These are phyloP conservation scores for Sesamia inferens DNA, from an alignment of 2,888 invertebrate genomes.

Conservation along the genomic window DNA sequence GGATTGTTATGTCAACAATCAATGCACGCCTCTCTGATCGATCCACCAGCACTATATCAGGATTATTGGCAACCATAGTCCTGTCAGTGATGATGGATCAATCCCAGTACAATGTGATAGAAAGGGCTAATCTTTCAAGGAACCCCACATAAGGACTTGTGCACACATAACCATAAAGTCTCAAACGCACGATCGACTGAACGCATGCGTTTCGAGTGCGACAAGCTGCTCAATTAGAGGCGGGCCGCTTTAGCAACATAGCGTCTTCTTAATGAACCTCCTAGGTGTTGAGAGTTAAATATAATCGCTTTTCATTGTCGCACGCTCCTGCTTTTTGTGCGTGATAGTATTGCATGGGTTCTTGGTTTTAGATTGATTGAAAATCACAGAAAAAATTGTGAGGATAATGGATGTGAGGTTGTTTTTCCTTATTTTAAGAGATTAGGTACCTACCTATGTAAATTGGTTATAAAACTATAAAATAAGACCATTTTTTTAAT, in stretches of 20 bases:
- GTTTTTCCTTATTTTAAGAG: no score
- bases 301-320: slow-evolving; percentile 68
- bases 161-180: slow-evolving; percentile 62
- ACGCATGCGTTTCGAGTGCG: slow-evolving; percentile 54
- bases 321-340: slow-evolving; percentile 53
- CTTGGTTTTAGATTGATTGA: slow-evolving; percentile 13
- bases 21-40: no score
- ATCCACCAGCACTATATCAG: no score
- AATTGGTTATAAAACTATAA: no score
- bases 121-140: not conserved
- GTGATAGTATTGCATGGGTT: slow-evolving; percentile 58
- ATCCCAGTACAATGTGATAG: no score
- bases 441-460: no score
- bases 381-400: not conserved
- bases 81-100: no score
- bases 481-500: no score
- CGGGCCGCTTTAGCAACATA: slow-evolving; percentile 74
- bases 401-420: no score
- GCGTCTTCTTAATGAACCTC: slow-evolving; percentile 78
- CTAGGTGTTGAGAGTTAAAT: slow-evolving; percentile 78
- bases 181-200: slow-evolving; percentile 57
- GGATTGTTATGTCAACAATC: no score
- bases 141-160: slow-evolving; percentile 33
- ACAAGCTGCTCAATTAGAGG: slow-evolving; percentile 76
- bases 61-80: no score